Base-by-base conservation (phyloP, 1,140 invertebrate species). In the Homarus americanus region DNA sequence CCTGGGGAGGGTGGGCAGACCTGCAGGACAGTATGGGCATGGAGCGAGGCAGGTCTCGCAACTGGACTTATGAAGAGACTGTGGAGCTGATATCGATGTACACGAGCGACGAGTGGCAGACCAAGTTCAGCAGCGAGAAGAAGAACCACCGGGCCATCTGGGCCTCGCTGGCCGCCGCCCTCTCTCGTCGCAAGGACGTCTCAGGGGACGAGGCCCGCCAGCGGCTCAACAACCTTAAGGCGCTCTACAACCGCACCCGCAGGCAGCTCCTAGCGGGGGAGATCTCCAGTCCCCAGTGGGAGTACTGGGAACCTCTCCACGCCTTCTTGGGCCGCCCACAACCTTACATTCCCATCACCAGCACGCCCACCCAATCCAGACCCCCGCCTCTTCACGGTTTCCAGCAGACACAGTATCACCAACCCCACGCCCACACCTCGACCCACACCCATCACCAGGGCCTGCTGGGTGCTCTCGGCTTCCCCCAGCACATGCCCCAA, bases 71-170 rank as follows among this genome's bases (percentile, higher is more conserved):
- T 87, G 92, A 93, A 53, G 92, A 93, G 66, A 93, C 92, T 1
- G 40, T 91, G 63, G 92, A 93, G 69, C 75, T 93, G 15, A 93
- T 93, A 82, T 80, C 58, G n/a, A 58, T 91, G 75, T 93, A 93
- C 91, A 93, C 92, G 32, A 90, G 87, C 58, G 92, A 92, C 72
- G 92, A 93, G 40, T 93, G 92, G 92, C 92, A 93, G 83, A 78
- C 72, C 40, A 93, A 93, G 84, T 93, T 93, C 82, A 89, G 87
- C 41, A 93, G 87, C 87, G 92, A 93, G 79, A 92, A 93, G 87
- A 93, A 93, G 84, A 93, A 93, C 87, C 92, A 93, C 86, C 86
- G 92, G 9, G 92, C 91, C 76, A 93, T 93, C 76, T 93, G 92
- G 92, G 91, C 91, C 2, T 58, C 87, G 63, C 87, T 93, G 17